phyloP scores from a whole-genome alignment of 1,140 invertebrate species.

The Theocolax elegans region DNA sequence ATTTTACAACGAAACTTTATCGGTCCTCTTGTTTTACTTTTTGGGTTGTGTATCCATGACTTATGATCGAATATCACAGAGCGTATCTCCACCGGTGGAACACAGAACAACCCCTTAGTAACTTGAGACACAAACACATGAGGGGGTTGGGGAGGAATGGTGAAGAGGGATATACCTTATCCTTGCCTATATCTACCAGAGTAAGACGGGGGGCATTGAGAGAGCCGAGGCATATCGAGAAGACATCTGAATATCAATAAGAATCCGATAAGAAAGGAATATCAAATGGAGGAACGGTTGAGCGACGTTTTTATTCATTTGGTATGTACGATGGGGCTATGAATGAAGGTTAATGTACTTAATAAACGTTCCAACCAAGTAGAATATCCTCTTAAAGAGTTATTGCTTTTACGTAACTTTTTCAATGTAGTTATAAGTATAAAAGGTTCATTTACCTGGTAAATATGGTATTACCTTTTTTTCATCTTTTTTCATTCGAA shows the following conservation, averaged over 20 bases:
- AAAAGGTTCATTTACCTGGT: too few relatives aligned
- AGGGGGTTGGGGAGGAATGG: neutral
- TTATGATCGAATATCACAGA: conserved; percentile 23
- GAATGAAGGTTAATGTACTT: conserved; percentile 1
- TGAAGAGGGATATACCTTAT: too few relatives aligned
- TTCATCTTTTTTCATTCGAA: too few relatives aligned
- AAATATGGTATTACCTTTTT: too few relatives aligned
- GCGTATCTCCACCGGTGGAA: neutral
- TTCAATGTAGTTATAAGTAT: neutral
- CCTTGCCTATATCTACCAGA: neutral
- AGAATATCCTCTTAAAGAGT: neutral
- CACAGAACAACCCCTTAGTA: neutral
- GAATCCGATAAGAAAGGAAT: conserved; percentile 18
- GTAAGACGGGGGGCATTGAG: neutral
- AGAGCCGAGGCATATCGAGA: neutral
- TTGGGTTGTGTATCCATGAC: too few relatives aligned
- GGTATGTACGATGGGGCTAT: neutral
- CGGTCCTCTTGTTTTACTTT: too few relatives aligned
- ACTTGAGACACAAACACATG: conserved; percentile 1
- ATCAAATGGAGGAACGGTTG: neutral
- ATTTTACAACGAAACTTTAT: too few relatives aligned
- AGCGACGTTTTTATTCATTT: conserved; percentile 13
- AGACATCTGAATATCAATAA: conserved; percentile 29
- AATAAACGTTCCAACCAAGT: neutral
- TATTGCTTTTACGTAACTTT: neutral